Percentiles rank a stretch among this genome's conserved stretches.
These are phyloP conservation scores for Atlantisia rogersi DNA, from an alignment of 2,113 vertebrate species.

Conservation along the genomic window DNA sequence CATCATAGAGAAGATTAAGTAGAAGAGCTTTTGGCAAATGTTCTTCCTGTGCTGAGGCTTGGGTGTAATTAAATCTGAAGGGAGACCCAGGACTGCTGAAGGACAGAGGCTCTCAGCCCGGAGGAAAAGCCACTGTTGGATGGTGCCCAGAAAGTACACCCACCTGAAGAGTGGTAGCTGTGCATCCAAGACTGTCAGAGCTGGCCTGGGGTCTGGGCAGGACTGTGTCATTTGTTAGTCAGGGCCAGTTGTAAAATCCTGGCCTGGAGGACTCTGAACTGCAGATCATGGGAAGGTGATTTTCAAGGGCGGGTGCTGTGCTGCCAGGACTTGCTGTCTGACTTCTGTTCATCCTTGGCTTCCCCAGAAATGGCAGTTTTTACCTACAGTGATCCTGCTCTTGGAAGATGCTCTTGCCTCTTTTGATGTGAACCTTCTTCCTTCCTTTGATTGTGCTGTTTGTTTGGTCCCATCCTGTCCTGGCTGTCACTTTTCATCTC, in stretches of 20 bases:
- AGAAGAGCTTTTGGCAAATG: background rate
- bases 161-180: background rate
- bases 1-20: background rate
- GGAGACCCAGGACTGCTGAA: background rate
- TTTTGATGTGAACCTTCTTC: background rate
- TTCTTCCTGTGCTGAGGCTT: background rate
- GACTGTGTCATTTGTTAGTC: background rate
- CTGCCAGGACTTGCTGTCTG: background rate
- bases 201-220: background rate
- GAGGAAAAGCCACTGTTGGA: background rate
- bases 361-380: background rate
- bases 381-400: background rate
- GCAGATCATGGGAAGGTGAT: background rate
- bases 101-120: background rate
- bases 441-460: background rate
- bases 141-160: background rate
- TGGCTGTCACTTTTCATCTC: background rate
- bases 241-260: background rate
- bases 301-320: background rate
- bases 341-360: background rate
- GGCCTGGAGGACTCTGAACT: background rate
- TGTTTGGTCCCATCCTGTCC: background rate
- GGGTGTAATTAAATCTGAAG: background rate
- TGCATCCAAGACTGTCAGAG: background rate
- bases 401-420: background rate